These are phyloP conservation scores for Ardeotis arabs DNA, from an alignment of 2,113 vertebrate genomes.

Conservation along the genomic window DNA sequence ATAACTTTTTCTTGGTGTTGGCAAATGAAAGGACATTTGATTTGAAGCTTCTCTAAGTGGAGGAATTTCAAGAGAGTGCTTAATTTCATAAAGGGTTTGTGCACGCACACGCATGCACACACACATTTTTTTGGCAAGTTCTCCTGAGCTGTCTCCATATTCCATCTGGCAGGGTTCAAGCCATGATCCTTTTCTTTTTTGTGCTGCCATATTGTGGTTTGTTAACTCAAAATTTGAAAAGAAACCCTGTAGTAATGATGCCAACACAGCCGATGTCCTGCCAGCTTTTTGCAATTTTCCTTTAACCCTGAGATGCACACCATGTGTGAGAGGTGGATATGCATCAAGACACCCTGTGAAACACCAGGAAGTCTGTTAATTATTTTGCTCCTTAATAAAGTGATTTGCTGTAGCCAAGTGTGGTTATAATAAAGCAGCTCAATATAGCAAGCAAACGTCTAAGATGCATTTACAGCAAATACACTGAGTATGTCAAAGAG, in stretches of 20 bases:
- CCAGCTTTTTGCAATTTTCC: not conserved
- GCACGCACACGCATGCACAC: not conserved
- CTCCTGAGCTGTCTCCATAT: not conserved
- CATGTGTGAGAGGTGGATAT: not conserved
- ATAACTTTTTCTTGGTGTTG: not conserved
- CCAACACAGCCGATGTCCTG: not conserved
- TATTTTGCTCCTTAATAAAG: not conserved
- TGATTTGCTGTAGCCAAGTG: not conserved
- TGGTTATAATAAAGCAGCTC: not conserved
- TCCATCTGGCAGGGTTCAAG: slow-evolving; percentile 36
- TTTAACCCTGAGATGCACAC: not conserved
- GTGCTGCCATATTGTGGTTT: not conserved
- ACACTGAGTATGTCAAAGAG: not conserved
- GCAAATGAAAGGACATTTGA: not conserved
- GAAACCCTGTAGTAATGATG: not conserved
- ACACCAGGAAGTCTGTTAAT: not conserved
- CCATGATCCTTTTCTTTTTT: not conserved
- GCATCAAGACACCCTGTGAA: not conserved
- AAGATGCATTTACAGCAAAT: not conserved
- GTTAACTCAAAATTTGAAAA: not conserved
- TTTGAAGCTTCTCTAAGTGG: not conserved
- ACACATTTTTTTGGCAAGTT: slow-evolving; percentile 2
- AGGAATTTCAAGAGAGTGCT: slow-evolving; percentile 15
- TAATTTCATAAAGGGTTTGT: slow-evolving; percentile 11
- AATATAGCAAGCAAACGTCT: not conserved